Conservation (phyloP, 2,888 invertebrate species). For the Coronaproctus castanopsis region DNA sequence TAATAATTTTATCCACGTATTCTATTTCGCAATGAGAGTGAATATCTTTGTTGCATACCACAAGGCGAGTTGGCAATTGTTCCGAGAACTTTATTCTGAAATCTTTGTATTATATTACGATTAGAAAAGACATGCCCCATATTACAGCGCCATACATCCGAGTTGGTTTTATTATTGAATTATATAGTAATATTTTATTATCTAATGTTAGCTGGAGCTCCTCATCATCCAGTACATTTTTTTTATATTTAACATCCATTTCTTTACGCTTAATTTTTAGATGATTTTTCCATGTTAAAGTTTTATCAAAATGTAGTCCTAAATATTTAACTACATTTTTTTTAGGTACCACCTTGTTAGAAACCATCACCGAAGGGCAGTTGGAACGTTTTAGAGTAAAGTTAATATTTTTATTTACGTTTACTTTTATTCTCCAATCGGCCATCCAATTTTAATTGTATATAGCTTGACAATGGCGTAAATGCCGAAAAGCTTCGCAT, state of each 20-base stretch:
- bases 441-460: not conserved
- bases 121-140: not conserved
- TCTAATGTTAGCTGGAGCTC: not conserved
- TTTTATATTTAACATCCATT: not conserved
- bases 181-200: not conserved
- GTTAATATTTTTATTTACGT: not conserved
- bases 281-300: not conserved
- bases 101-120: not conserved
- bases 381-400: not conserved
- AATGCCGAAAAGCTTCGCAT: no score
- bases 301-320: not conserved
- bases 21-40: not conserved
- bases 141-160: not conserved
- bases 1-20: not conserved
- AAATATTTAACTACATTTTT: not conserved
- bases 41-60: not conserved
- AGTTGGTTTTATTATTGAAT: not conserved
- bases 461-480: no score
- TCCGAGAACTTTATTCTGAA: not conserved
- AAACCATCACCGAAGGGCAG: not conserved
- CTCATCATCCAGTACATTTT: not conserved
- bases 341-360: not conserved
- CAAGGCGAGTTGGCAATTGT: not conserved
- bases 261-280: not conserved
- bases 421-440: not conserved